Percentiles rank a stretch among this genome's conserved stretches.
These are phyloP conservation scores for Hydrozoanthus tunicans DNA, from an alignment of 64 coral and sea anemone species.

Conservation along the genomic window DNA sequence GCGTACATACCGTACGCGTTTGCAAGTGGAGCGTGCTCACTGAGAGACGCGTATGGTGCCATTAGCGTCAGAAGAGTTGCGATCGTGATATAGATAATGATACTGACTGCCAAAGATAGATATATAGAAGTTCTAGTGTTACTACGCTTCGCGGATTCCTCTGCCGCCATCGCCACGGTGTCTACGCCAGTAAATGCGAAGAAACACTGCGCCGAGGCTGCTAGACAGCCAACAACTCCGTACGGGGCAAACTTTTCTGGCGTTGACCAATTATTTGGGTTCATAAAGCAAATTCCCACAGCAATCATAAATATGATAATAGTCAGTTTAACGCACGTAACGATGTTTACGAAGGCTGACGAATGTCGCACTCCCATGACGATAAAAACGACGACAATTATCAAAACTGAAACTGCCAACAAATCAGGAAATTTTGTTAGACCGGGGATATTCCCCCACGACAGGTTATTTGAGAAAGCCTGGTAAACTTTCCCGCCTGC, in stretches of 20 bases:
- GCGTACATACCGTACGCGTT: conserved; percentile 53
- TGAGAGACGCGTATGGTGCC: conserved; percentile 67
- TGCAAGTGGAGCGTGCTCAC: conserved; percentile 66
- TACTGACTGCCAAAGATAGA: conserved; percentile 50
- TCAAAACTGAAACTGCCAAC: conserved; percentile 64
- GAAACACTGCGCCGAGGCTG: conserved; percentile 69
- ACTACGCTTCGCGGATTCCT: conserved; percentile 62
- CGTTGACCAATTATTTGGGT: conserved; percentile 61
- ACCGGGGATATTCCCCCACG: conserved; percentile 33
- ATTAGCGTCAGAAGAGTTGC: conserved; percentile 69
- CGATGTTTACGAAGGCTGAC: conserved; percentile 46
- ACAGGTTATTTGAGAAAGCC: conserved; percentile 48
- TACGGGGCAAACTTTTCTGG: conserved; percentile 77
- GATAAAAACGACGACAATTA: conserved; percentile 60
- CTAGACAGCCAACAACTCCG: conserved; percentile 61
- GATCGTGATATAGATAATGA: conserved; percentile 55
- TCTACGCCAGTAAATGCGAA: conserved; percentile 71
- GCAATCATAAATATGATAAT: conserved; percentile 69
- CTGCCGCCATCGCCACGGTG: conserved; percentile 67
- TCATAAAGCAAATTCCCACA: conserved; percentile 43
- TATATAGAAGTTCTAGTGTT: conserved; percentile 53
- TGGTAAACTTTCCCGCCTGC: conserved; percentile 43
- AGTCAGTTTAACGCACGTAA: conserved; percentile 35
- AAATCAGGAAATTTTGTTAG: conserved; percentile 69
- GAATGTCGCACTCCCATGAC: conserved; percentile 69